phyloP scores from a whole-genome alignment of 1,140 invertebrate species.

The Proctacanthus coquilletti region DNA sequence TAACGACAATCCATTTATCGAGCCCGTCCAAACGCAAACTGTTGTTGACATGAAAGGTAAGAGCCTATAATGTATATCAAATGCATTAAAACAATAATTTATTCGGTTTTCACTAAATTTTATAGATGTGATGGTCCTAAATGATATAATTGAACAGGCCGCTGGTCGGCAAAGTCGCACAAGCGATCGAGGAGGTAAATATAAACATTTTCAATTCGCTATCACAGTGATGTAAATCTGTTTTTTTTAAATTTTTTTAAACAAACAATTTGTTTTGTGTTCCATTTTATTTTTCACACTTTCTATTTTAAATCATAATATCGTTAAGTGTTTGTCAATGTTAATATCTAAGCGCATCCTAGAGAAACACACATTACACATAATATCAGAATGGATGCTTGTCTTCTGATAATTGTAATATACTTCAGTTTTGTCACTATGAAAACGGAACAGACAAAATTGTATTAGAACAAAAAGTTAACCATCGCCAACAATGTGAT shows the following conservation, averaged over 20 bases:
- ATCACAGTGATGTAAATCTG: conserved; percentile 2
- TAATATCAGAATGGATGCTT: no score
- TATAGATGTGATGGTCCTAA: conserved; percentile 93
- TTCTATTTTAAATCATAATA: conserved; percentile 6
- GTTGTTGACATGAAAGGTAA: conserved; percentile 90
- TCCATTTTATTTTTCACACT: neutral
- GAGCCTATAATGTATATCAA: conserved; percentile 2
- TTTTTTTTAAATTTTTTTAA: no score
- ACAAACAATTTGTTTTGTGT: no score
- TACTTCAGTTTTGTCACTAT: no score
- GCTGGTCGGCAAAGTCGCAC: conserved; percentile 68
- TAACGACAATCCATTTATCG: conserved; percentile 76
- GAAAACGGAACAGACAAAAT: no score
- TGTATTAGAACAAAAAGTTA: no score
- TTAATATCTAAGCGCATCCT: conserved; percentile 1
- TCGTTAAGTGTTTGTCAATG: conserved; percentile 3
- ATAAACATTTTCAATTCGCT: conserved; percentile 10
- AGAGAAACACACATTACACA: no score
- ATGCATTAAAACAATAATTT: neutral
- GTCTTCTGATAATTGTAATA: no score
- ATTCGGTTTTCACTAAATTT: neutral
- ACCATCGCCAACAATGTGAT: no score
- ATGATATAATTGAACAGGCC: conserved; percentile 93
- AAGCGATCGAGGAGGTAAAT: conserved; percentile 74
- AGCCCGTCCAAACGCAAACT: conserved; percentile 69